Evolutionary conservation across 2,113 vertebrate species (phyloP), one percentile per base, ranked within the genome.

Genomic region (Isichthys henryi): DNA sequence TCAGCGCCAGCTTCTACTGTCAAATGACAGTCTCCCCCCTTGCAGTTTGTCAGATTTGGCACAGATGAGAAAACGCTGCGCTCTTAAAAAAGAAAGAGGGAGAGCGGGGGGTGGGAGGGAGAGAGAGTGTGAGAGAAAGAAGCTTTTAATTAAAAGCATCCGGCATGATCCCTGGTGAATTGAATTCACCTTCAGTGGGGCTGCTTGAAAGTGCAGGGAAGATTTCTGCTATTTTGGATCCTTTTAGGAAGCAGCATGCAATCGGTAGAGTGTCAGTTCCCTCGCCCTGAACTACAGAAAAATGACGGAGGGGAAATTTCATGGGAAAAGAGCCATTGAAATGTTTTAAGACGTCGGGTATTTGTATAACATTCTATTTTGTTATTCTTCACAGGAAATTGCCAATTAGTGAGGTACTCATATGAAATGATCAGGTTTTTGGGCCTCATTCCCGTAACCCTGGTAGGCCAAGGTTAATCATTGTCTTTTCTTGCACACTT

Each of bases 71-170:
- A 88, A 45, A 43, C 23, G 56, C 4, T 21, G 53, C 13, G 10
- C 49, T 88, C 13, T 88, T 88, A 66, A 88, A 88, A 43, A 43
- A 31, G 11, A 53, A 62, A 21, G 19, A 56, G 53, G 6, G 19
- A 56, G 53, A 56, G 53, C 5, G 1, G 19, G 53, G 53, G 53
- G 19, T 56, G 53, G 53, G 53, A 21, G 52, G 52, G 43, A 62
- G 52, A 48, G 43, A 11, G 39, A 49, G 21, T n/a, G n/a, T n/a
- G 43, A 85, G 9, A 49, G 43, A 85, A 21, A 50, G 45, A 8
- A 49, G 49, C 53, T 23, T 87, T 87, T 87, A 87, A 53, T 87
- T 35, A 53, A 87, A 53, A 87, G 27, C 85, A 35, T 87, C 48
- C 48, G 45, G 49, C 27, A 13, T 56, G n/a, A 66, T 58, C 56